phyloP scores from a whole-genome alignment of 1,140 invertebrate species.

The Radopholus similis region DNA sequence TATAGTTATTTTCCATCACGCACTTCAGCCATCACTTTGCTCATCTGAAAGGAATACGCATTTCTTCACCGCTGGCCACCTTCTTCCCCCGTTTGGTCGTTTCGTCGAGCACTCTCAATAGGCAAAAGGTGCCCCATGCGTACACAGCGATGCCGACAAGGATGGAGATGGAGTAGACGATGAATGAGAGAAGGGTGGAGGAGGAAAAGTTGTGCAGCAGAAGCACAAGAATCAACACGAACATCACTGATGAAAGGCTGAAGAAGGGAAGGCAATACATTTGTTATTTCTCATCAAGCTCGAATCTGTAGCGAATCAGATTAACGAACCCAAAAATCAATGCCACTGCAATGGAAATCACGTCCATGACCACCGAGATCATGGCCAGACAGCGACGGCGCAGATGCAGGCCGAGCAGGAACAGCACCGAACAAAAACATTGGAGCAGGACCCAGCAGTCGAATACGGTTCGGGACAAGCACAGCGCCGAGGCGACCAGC shows the following conservation, averaged over 20 bases:
- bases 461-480: background rate
- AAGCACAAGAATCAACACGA: background rate
- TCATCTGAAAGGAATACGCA: too few species aligned
- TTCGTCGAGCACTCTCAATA: background rate
- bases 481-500: background rate
- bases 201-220: background rate
- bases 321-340: background rate
- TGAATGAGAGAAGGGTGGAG: background rate
- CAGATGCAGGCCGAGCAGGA: slow-evolving; percentile 1
- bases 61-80: too few species aligned
- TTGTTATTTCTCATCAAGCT: background rate
- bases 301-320: background rate
- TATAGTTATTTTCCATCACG: too few species aligned
- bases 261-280: background rate
- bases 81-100: background rate
- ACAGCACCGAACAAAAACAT: slow-evolving; percentile 15
- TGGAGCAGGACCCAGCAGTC: slow-evolving; percentile 14
- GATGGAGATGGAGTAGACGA: background rate
- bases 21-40: too few species aligned
- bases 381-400: background rate
- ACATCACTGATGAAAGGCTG: background rate
- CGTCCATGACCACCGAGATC: background rate
- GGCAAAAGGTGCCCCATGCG: background rate
- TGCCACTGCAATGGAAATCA: slow-evolving; percentile 8
- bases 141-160: background rate